Base-by-base conservation (phyloP, 2,113 vertebrate genomes). In the Fregetta grallaria region DNA sequence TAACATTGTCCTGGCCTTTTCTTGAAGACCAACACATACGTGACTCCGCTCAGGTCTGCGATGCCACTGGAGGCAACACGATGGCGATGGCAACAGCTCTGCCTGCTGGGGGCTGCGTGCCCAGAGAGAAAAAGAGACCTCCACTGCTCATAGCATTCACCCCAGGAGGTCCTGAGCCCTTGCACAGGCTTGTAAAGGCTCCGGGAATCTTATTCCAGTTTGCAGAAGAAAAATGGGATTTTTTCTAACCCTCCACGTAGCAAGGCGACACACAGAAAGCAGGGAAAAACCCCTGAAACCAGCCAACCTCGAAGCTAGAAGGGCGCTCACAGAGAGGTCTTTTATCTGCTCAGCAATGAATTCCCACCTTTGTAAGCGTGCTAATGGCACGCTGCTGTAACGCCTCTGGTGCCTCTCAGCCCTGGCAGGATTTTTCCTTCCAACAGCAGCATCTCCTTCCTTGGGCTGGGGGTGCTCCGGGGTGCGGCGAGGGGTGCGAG, bases 21-120 rank as follows among this genome's bases (percentile, higher is more conserved):
- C 52, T 40, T 0, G 3, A 19, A 47, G 42, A 56, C n/a, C 40
- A 59, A 3, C 40, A 10, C 21, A 7, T 16, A 22, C 0, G 1
- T 9, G n/a, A 8, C 38, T 58, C 34, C 61, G 45, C 61, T 22
- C 1, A 2, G 16, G 50, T 36, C 58, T 19, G 38, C 4, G 7
- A 15, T 34, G 61, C 19, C 73, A 1, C 70, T 49, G 45, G 61
- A 44, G 19, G 30, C 8, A 2, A 1, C 0, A 8, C 38, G 38
- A 38, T 38, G 38, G 38, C 38, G 38, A 38, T 38, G 38, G 38
- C 38, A 38, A 38, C 38, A 63, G 58, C 71, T 66, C 50, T 22
- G 19, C 40, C 66, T 42, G 16, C 5, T 1, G 8, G 29, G 44
- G 26, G 17, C 21, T 72, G 38, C 0, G 0, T 16, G 22, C 34